These are phyloP conservation scores for Morinoia aosen DNA, from an alignment of 2,888 invertebrate species.

Conservation along the genomic window DNA sequence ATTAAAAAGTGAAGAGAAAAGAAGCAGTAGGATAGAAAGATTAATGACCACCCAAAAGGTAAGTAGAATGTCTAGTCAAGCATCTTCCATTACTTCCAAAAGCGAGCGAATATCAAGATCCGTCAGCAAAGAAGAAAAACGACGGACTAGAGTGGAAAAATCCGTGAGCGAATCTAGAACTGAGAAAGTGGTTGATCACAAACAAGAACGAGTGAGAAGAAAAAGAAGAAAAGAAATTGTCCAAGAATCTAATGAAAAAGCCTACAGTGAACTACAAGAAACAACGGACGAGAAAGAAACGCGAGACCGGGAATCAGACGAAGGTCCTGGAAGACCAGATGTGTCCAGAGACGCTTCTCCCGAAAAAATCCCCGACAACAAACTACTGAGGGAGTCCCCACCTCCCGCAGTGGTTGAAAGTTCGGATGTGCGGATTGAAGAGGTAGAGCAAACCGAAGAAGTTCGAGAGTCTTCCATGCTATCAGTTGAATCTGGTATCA, in stretches of 20 bases:
- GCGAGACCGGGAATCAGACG: constrained; percentile 71
- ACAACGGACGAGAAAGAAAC: constrained; percentile 68
- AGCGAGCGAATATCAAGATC: constrained; percentile 69
- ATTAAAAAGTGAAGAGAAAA: constrained; percentile 70
- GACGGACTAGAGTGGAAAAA: constrained; percentile 69
- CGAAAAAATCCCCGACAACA: constrained; percentile 54
- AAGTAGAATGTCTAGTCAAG: constrained; percentile 61
- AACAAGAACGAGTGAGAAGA: constrained; percentile 69
- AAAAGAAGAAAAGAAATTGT: constrained; percentile 70
- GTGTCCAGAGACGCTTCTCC: background rate
- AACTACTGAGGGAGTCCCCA: constrained; percentile 45
- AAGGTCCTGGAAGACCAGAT: constrained; percentile 57
- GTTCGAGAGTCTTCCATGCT: constrained; percentile 63
- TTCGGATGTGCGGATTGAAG: constrained; percentile 39
- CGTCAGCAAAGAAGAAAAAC: constrained; percentile 69
- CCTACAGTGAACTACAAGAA: constrained; percentile 68
- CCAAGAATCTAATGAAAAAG: constrained; percentile 68
- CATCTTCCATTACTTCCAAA: constrained; percentile 68
- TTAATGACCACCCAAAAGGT: constrained; percentile 49
- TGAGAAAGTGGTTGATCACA: constrained; percentile 68
- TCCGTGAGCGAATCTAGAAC: constrained; percentile 69
- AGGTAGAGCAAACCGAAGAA: constrained; percentile 56
- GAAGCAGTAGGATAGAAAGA: constrained; percentile 67
- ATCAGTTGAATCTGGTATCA: constrained; percentile 67
- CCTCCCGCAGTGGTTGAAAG: constrained; percentile 53